Conservation (phyloP, 2,888 invertebrate genomes). For the Thelaira solivaga region DNA sequence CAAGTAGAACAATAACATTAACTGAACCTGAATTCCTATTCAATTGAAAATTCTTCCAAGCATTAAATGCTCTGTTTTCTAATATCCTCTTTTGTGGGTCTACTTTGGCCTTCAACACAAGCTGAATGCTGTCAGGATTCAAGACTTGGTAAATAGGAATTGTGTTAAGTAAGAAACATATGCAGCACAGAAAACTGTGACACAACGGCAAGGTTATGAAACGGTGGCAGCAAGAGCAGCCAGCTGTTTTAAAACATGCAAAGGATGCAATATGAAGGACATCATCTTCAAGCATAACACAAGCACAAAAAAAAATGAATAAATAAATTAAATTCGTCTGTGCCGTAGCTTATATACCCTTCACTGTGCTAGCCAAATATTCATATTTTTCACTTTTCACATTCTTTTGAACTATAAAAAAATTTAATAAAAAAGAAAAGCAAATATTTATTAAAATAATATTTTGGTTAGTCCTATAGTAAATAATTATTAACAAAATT, state of each 20-base stretch:
- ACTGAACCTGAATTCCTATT: constrained; percentile 4
- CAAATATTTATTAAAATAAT: too few relatives aligned
- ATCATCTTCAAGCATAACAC: constrained; percentile 31
- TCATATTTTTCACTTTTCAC: too few relatives aligned
- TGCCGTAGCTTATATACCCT: too few relatives aligned
- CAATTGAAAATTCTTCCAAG: constrained; percentile 26
- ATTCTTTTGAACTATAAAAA: too few relatives aligned
- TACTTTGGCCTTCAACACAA: constrained; percentile 40
- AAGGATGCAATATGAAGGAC: constrained; percentile 35
- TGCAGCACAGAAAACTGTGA: constrained; percentile 21
- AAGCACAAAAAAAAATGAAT: not conserved
- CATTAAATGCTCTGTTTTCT: constrained; percentile 17
- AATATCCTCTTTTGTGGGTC: not conserved
- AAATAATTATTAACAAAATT: too few relatives aligned
- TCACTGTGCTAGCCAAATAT: too few relatives aligned
- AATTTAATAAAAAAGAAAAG: too few relatives aligned
- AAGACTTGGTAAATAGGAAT: constrained; percentile 27
- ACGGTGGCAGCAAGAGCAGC: constrained; percentile 1
- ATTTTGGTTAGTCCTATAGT: too few relatives aligned
- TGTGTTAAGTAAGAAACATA: constrained; percentile 30
- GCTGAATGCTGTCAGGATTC: constrained; percentile 18
- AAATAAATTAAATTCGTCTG: too few relatives aligned
- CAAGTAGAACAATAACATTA: not conserved
- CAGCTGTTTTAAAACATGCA: constrained; percentile 27
- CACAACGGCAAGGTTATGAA: constrained; percentile 19